Conservation (phyloP, 1,140 invertebrate species). For the Goniozus legneri region DNA sequence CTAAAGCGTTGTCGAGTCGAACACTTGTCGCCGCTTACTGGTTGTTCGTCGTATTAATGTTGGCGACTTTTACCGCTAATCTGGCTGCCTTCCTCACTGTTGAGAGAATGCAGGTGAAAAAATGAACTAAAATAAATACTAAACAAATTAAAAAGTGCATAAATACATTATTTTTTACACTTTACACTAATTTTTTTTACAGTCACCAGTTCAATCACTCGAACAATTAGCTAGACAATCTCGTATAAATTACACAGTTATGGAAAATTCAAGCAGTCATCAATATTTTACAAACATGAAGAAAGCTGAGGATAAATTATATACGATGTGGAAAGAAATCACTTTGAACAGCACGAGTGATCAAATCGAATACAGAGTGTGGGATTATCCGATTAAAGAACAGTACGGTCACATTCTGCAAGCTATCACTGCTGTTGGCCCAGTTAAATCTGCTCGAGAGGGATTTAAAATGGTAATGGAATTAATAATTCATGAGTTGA, state of each 20-base stretch:
- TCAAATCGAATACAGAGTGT: constrained; percentile 76
- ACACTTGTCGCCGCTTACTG: constrained; percentile 88
- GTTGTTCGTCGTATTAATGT: constrained; percentile 89
- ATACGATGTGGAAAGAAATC: constrained; percentile 88
- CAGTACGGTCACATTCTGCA: constrained; percentile 84
- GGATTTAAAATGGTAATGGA: constrained; percentile 67
- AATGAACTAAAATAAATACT: background rate
- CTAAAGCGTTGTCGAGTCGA: constrained; percentile 78
- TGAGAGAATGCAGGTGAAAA: constrained; percentile 82
- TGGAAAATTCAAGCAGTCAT: constrained; percentile 72
- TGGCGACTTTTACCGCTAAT: constrained; percentile 95
- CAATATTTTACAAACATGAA: constrained; percentile 92
- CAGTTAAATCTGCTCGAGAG: constrained; percentile 64
- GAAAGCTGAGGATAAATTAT: constrained; percentile 81
- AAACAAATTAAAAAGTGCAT: no score
- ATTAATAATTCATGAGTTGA: no score
- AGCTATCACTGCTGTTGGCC: constrained; percentile 75
- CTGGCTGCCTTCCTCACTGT: constrained; percentile 95
- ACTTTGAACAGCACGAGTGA: constrained; percentile 76
- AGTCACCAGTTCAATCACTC: constrained; percentile 82
- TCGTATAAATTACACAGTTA: constrained; percentile 88
- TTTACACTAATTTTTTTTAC: no score
- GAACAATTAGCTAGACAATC: constrained; percentile 84
- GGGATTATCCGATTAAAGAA: constrained; percentile 90
- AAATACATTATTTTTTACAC: no score